These are phyloP conservation scores for Triplophysa dalaica DNA, from an alignment of 2,113 vertebrate genomes.

Conservation along the genomic window DNA sequence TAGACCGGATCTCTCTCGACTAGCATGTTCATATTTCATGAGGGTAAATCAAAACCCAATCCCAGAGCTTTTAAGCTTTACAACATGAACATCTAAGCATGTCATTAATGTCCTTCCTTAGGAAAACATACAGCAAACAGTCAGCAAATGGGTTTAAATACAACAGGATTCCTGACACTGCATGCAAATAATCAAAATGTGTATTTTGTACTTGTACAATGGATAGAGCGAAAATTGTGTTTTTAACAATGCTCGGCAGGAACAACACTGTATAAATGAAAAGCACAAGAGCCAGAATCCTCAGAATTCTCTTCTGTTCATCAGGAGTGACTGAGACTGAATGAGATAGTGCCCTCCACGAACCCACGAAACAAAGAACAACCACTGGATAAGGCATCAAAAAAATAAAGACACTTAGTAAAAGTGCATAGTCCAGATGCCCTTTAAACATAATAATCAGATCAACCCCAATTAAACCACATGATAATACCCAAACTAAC, in stretches of 20 bases:
- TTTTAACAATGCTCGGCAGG: conserved; percentile 13
- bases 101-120: conserved; percentile 22
- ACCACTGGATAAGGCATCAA: conserved; percentile 41
- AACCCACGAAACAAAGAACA: conserved; percentile 33
- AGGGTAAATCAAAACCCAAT: too few relatives aligned
- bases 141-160: conserved; percentile 41
- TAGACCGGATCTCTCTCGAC: not conserved
- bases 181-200: not conserved
- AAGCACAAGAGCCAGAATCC: conserved; percentile 37
- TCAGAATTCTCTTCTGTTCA: conserved; percentile 41
- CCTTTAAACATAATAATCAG: not conserved
- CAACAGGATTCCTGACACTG: conserved; percentile 26
- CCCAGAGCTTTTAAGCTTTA: not conserved
- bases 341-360: conserved; percentile 24
- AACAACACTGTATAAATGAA: conserved; percentile 40
- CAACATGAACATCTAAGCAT: conserved; percentile 21
- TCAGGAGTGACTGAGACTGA: conserved; percentile 19
- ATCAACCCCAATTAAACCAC: not conserved
- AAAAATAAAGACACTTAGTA: not conserved
- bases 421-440: not conserved
- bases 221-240: not conserved
- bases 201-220: not conserved
- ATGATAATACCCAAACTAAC: conserved; percentile 14
- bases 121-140: conserved; percentile 41
- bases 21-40: not conserved